A percentile compares a stretch with the other conserved stretches of the same genome.
phyloP scores from a whole-genome alignment of 2,797 vertebrate genomes.

The Smutsia temminckii region DNA sequence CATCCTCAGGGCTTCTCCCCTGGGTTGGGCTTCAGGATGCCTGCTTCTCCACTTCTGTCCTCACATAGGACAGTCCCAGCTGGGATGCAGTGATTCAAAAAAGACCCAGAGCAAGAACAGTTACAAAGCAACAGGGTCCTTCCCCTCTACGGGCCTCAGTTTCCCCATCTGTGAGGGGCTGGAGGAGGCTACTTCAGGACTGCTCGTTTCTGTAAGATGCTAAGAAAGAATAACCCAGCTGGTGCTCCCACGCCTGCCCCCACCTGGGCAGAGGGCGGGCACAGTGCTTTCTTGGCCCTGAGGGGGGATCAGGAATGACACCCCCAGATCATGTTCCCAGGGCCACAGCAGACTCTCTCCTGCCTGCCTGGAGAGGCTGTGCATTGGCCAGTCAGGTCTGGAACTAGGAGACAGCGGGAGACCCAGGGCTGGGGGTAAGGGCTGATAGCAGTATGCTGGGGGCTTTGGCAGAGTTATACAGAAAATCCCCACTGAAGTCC shows the following conservation, averaged over 20 bases:
- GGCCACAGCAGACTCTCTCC: not conserved
- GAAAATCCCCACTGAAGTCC: not conserved
- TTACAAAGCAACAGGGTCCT: not conserved
- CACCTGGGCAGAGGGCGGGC: not conserved
- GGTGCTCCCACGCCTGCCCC: no score
- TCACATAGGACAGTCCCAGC: not conserved
- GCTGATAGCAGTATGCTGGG: not conserved
- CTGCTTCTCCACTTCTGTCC: not conserved
- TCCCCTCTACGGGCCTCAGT: not conserved
- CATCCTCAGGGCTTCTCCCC: not conserved
- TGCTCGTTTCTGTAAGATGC: not conserved
- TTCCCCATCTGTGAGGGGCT: not conserved
- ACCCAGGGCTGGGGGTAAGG: not conserved
- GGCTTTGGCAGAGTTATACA: not conserved
- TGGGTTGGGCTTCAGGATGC: not conserved
- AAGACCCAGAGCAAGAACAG: not conserved
- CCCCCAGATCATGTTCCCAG: not conserved
- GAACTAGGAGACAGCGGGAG: not conserved
- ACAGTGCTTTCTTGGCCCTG: not conserved
- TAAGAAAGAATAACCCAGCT: not conserved
- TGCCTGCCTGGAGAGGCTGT: not conserved
- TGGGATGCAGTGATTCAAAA: not conserved
- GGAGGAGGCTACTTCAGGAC: not conserved
- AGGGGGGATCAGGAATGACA: not conserved
- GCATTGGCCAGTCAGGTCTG: not conserved